Evolutionary conservation across 2,888 invertebrate species (phyloP).

Genomic region (Synergus itoensis): DNA sequence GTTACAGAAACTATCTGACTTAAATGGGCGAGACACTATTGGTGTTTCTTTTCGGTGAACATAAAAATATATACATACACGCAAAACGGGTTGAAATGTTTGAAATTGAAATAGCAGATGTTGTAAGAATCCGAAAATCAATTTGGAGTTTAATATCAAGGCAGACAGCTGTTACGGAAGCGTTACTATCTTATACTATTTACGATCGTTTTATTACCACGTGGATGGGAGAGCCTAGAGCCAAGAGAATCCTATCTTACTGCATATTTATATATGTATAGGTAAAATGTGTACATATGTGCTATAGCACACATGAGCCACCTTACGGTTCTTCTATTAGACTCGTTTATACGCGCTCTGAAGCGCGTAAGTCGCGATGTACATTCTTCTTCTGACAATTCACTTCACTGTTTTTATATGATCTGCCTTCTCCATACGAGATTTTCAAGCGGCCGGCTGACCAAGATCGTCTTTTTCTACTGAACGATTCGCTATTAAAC

Average conservation of each 20-base stretch:
- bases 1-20: no score
- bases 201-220: conserved; percentile 22
- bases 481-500: not conserved
- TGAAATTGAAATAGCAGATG: conserved; percentile 22
- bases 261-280: not conserved
- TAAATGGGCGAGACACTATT: not conserved
- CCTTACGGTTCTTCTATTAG: conserved; percentile 64
- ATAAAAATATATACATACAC: not conserved
- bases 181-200: conserved; percentile 24
- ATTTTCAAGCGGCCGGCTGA: conserved; percentile 4
- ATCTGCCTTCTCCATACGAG: not conserved
- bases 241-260: not conserved
- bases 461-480: not conserved
- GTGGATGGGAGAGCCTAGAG: not conserved
- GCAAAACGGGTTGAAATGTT: not conserved
- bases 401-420: conserved; percentile 21
- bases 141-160: conserved; percentile 26
- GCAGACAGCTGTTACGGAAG: conserved; percentile 13
- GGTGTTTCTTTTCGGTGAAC: not conserved
- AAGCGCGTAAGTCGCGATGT: conserved; percentile 62
- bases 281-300: conserved; percentile 2
- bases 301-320: conserved; percentile 44
- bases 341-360: conserved; percentile 65
- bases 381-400: conserved; percentile 19
- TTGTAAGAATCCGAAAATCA: conserved; percentile 13